Evolutionary conservation across 2,113 vertebrate genomes (phyloP), one percentile per base, ranked within the genome.

Genomic region (Chroicocephalus ridibundus): DNA sequence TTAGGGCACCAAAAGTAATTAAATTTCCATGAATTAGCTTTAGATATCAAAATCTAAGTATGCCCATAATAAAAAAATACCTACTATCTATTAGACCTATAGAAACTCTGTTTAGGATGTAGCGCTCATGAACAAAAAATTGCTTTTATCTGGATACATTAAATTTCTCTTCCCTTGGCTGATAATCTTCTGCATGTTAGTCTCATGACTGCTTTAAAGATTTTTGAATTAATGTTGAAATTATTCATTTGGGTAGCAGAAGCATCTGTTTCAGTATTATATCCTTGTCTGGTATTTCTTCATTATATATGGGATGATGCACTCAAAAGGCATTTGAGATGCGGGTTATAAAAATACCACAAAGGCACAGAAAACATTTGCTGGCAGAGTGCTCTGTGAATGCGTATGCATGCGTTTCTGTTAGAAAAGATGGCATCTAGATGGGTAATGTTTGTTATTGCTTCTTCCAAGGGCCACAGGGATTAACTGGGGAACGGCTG

Each of bases 141-240:
- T 46, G 20, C 55, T 84, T 94, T 97, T 60, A 83, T 58, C 74
- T 84, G 90, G 80, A 64, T 78, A 80, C 82, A 81, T 81, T 70
- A 74, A 24, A 80, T 74, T 80, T 55, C 34, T 92, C n/a, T 90
- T 80, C 69, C 70, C 71, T 86, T 72, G 91, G 58, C 93, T 90
- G 78, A 62, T 92, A 81, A 93, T 87, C 81, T 69, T 83, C 58
- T 90, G 25, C 76, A 11, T 60, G 71, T 65, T 92, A 94, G 86
- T 88, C 92, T 91, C 61, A 57, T 88, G 86, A 40, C 70, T 93
- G 87, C 93, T 96, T 92, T 52, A 58, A 94, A 89, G 88, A 60
- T 47, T 94, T 97, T 85, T 91, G 83, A 95, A 86, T 97, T 96
- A 94, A 90, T 52, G 54, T 62, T 90, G 92, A 90, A 93, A 91